Conservation (phyloP, 2,888 invertebrate genomes). For the Tenthredo mesomela region DNA sequence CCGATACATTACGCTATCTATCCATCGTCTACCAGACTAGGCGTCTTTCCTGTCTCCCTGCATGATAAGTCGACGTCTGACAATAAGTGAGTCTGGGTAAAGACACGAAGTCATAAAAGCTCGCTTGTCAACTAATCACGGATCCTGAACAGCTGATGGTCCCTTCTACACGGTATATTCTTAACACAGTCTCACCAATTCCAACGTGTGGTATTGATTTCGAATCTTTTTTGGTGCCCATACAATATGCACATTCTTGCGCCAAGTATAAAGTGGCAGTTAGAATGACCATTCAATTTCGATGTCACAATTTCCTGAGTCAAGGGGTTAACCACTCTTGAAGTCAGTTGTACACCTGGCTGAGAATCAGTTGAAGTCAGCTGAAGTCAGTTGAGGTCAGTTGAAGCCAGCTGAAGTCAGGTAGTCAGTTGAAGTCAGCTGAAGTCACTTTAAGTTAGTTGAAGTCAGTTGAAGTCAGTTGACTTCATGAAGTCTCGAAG, state of each 20-base stretch:
- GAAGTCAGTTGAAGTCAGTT: no score
- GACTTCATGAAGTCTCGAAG: no score
- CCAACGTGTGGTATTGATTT: neutral
- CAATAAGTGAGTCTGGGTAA: neutral
- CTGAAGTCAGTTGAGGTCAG: no score
- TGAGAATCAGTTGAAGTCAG: no score
- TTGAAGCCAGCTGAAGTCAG: no score
- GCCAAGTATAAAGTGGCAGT: neutral
- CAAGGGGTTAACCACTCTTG: no score
- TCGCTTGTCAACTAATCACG: neutral
- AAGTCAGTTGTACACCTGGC: no score
- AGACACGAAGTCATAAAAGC: neutral
- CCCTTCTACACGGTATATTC: no score
- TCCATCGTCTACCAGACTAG: neutral
- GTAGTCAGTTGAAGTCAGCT: no score
- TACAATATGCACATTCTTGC: neutral
- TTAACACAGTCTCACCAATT: no score
- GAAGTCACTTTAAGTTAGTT: no score
- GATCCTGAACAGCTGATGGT: no score
- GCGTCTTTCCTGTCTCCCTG: neutral
- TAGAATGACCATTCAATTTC: neutral
- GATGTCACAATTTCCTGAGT: neutral
- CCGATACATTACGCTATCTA: conserved; percentile 25
- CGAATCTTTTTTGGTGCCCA: neutral
- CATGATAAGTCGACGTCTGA: conserved; percentile 10